Evolutionary conservation across 2,797 vertebrate genomes (phyloP).

Genomic region (Gadopsis bispinosus): DNA sequence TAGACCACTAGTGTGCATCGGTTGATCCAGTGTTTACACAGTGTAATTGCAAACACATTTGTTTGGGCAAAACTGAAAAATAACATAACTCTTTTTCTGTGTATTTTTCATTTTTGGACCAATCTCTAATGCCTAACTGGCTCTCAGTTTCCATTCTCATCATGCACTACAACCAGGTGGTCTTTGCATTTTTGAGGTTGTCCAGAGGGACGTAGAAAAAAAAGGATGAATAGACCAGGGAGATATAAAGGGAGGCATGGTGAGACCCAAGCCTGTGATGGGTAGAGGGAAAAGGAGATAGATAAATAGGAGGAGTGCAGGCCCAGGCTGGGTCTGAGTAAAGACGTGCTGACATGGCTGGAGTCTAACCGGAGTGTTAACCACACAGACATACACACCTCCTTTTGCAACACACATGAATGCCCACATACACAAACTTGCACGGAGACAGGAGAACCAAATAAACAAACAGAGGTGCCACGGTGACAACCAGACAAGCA

Average conservation of each 20-base stretch:
- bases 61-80: slow-evolving; percentile 65
- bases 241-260: background rate
- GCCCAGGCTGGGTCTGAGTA: slow-evolving; percentile 8
- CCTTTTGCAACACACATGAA: slow-evolving; percentile 28
- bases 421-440: slow-evolving; percentile 5
- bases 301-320: slow-evolving; percentile 26
- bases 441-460: background rate
- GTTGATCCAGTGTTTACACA: slow-evolving; percentile 62
- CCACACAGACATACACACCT: slow-evolving; percentile 35
- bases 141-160: slow-evolving; percentile 29
- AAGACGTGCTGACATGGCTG: slow-evolving; percentile 46
- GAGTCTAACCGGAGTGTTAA: slow-evolving; percentile 25
- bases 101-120: slow-evolving; percentile 31
- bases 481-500: slow-evolving; percentile 7
- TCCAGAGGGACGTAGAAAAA: background rate
- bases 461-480: slow-evolving; percentile 17
- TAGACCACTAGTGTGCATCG: slow-evolving; percentile 48
- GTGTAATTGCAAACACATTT: slow-evolving; percentile 71
- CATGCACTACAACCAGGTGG: background rate
- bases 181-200: slow-evolving; percentile 24
- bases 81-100: slow-evolving; percentile 53
- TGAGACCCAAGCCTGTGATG: slow-evolving; percentile 5
- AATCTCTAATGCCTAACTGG: slow-evolving; percentile 15
- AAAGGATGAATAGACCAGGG: slow-evolving; percentile 1
- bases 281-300: background rate